Percentiles rank a stretch among this genome's conserved stretches.
These are phyloP conservation scores for Eueides isabella DNA, from an alignment of 1,140 invertebrate genomes.

Conservation along the genomic window DNA sequence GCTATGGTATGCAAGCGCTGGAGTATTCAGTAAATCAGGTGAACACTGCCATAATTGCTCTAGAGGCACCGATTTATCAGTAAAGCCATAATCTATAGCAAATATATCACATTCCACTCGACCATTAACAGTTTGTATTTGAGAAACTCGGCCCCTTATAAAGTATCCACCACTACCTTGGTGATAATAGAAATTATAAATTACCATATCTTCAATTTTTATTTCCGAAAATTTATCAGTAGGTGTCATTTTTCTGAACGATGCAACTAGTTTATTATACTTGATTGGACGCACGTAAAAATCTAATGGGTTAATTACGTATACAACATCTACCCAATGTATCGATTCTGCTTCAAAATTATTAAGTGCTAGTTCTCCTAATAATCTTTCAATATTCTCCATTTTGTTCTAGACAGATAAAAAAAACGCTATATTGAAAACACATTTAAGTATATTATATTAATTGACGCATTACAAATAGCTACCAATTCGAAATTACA, in stretches of 20 bases:
- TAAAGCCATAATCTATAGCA: slow-evolving; percentile 31
- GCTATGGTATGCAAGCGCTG: slow-evolving; percentile 18
- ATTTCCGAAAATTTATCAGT: background rate
- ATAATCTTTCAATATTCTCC: slow-evolving; percentile 21
- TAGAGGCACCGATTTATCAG: slow-evolving; percentile 20
- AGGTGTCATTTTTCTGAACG: slow-evolving; percentile 2
- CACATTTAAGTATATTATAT: background rate
- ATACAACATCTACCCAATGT: slow-evolving; percentile 19
- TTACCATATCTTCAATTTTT: slow-evolving; percentile 22
- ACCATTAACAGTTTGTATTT: background rate
- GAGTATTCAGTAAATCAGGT: slow-evolving; percentile 12
- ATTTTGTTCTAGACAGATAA: slow-evolving; percentile 25
- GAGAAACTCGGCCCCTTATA: slow-evolving; percentile 16
- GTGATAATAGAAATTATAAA: slow-evolving; percentile 20
- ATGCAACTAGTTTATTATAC: slow-evolving; percentile 3
- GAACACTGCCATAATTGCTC: slow-evolving; percentile 27
- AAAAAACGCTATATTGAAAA: slow-evolving; percentile 21
- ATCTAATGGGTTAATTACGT: slow-evolving; percentile 9
- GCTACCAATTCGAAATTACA: slow-evolving; percentile 15
- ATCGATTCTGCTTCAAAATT: slow-evolving; percentile 12
- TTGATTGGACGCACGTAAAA: slow-evolving; percentile 21
- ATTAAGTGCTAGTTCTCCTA: slow-evolving; percentile 18
- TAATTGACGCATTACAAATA: slow-evolving; percentile 8
- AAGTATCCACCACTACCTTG: background rate
- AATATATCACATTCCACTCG: slow-evolving; percentile 14